A percentile compares a stretch with the other conserved stretches of the same genome.
Evolutionary conservation across 1,140 invertebrate genomes (phyloP).

Genomic region (Apis florea): DNA sequence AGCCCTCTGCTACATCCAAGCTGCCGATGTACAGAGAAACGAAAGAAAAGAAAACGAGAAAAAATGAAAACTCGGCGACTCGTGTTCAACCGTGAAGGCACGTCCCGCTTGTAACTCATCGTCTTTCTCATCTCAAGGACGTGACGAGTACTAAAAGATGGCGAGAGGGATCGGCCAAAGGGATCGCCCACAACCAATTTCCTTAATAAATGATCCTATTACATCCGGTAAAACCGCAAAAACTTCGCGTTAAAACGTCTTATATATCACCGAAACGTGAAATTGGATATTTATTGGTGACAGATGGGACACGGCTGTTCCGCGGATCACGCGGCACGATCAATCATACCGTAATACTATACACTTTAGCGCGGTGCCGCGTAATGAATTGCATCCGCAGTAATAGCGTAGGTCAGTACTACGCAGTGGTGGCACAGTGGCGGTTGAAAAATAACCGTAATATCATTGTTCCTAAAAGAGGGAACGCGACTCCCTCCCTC

Average conservation of each 20-base stretch:
- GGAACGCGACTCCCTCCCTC: constrained; percentile 7
- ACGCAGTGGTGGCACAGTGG: constrained; percentile 58
- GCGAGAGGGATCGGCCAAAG: constrained; percentile 62
- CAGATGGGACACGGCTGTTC: constrained; percentile 77
- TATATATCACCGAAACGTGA: constrained; percentile 79
- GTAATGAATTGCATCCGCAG: constrained; percentile 74
- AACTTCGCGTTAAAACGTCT: constrained; percentile 77
- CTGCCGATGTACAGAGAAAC: too few relatives aligned
- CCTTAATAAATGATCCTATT: constrained; percentile 80
- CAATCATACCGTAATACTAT: constrained; percentile 78
- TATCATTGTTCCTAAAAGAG: constrained; percentile 63
- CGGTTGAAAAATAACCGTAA: constrained; percentile 76
- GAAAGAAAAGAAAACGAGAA: too few relatives aligned
- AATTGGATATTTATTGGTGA: constrained; percentile 81
- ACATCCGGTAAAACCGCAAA: constrained; percentile 64
- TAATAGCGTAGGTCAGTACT: constrained; percentile 66
- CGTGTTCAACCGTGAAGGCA: background rate
- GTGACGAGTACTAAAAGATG: constrained; percentile 51
- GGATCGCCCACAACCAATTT: constrained; percentile 74
- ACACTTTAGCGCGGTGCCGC: constrained; percentile 63
- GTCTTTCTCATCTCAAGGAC: constrained; percentile 30
- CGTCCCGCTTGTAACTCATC: constrained; percentile 41
- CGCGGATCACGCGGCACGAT: constrained; percentile 75
- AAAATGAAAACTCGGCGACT: too few relatives aligned
- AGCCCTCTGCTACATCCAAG: background rate